Evolutionary conservation across 92 coral and sea anemone genomes (phyloP), one percentile per base, ranked within the genome.

Genomic region (Virgularia gustaviana): DNA sequence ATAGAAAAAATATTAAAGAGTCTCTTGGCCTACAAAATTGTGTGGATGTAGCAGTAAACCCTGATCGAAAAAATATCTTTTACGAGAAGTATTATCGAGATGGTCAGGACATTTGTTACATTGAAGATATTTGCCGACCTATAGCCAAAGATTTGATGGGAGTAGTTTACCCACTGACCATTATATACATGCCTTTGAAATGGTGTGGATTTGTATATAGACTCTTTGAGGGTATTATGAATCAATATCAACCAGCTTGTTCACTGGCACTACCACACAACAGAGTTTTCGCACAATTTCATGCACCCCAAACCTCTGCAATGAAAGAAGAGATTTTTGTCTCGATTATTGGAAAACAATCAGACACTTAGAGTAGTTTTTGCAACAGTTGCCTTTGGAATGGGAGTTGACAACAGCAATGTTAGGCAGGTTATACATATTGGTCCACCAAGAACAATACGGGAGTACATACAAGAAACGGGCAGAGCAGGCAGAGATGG

Each of bases 391-490:
- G 60, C 6, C 60, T 53, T 53, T 53, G 60, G 60, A 53, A 53
- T 53, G 60, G 60, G 60, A 1, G 60, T 53, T 20, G 60, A 53
- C 27, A 53, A 15, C 9, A 20, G 60, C 20, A 16, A 12, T 16
- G 10, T 13, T 1, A 22, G 60, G 60, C 60, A 53, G 28, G 23
- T 53, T 16, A 53, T 53, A 15, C 60, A 53, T 22, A 53, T 53
- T 53, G 60, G 60, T 10, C 60, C 60, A 13, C 60, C 60, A 53
- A 13, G 65, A 27, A 24, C 32, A 32, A 60, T 60, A 60, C 31
- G 66, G 66, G 66, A 60, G 34, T 53, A 53, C 23, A 15, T 60
- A 39, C 66, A 60, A 22, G 66, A 60, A 60, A 60, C 66, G 3
- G 63, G 34, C 32, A 23, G 63, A 57, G 63, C 63, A 57, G 63